Conservation (phyloP, 1,140 invertebrate species). For the Arctopsyche grandis region DNA sequence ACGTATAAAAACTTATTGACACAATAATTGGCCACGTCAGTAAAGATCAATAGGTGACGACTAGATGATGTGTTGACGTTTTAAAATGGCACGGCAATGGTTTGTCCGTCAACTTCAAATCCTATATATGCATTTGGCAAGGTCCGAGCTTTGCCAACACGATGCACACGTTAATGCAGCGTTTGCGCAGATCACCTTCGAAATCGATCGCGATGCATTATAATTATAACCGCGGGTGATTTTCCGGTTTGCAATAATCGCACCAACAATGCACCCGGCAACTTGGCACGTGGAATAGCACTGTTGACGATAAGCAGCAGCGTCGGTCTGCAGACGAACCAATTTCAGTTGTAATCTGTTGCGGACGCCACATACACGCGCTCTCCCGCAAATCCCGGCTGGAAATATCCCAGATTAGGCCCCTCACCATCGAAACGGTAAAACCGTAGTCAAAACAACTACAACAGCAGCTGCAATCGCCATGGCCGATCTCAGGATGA, state of each 20-base stretch:
- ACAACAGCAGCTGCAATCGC: background rate
- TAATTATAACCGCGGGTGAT: background rate
- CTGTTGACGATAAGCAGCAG: constrained; percentile 41
- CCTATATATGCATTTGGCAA: background rate
- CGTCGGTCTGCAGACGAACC: background rate
- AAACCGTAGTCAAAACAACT: background rate
- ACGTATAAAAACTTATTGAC: too few relatives aligned
- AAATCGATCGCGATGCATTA: background rate
- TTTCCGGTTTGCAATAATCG: constrained; percentile 12
- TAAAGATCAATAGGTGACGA: background rate
- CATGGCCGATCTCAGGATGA: constrained; percentile 65
- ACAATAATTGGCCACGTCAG: too few relatives aligned
- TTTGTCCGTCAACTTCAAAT: background rate
- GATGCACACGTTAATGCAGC: background rate
- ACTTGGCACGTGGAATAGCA: constrained; percentile 46
- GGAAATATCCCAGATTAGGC: constrained; percentile 15
- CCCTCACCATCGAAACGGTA: background rate
- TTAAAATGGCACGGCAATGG: background rate
- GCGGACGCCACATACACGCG: background rate
- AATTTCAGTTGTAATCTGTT: constrained; percentile 27
- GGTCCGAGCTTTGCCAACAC: background rate
- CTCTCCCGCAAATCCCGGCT: constrained; percentile 1
- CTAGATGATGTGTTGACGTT: background rate
- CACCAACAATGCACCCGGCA: constrained; percentile 22
- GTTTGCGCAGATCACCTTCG: background rate